Evolutionary conservation across 2,797 vertebrate genomes (phyloP).

Genomic region (Silurus lanzhouensis): DNA sequence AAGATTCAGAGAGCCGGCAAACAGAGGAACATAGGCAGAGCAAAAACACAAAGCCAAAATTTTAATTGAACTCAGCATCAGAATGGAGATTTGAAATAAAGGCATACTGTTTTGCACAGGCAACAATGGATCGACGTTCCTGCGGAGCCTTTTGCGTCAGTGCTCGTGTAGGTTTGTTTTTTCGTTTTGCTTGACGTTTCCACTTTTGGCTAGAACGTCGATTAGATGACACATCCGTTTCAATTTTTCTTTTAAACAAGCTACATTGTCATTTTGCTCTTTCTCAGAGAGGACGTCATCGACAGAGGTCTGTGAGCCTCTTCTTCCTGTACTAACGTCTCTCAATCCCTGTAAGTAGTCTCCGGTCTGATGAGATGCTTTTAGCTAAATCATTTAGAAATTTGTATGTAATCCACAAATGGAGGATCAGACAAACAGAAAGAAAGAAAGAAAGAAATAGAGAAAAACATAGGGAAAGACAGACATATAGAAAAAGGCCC

Average conservation of each 20-base stretch:
- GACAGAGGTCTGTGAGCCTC: not conserved
- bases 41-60: too few relatives aligned
- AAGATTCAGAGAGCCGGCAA: too few relatives aligned
- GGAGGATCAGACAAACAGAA: not conserved
- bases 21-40: too few relatives aligned
- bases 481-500: too few relatives aligned
- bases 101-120: not conserved
- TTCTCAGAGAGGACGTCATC: not conserved
- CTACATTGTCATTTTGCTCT: not conserved
- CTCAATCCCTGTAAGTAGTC: not conserved
- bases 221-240: not conserved
- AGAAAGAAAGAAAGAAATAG: too few relatives aligned
- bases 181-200: not conserved
- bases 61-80: not conserved
- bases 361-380: not conserved
- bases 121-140: not conserved
- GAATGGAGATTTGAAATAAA: not conserved
- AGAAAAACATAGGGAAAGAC: too few relatives aligned
- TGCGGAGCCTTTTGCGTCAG: too few relatives aligned
- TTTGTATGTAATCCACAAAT: not conserved
- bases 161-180: not conserved
- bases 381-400: not conserved
- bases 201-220: not conserved
- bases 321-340: not conserved
- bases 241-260: not conserved